These are phyloP conservation scores for Volucella inflata DNA, from an alignment of 2,888 invertebrate species.

Conservation along the genomic window DNA sequence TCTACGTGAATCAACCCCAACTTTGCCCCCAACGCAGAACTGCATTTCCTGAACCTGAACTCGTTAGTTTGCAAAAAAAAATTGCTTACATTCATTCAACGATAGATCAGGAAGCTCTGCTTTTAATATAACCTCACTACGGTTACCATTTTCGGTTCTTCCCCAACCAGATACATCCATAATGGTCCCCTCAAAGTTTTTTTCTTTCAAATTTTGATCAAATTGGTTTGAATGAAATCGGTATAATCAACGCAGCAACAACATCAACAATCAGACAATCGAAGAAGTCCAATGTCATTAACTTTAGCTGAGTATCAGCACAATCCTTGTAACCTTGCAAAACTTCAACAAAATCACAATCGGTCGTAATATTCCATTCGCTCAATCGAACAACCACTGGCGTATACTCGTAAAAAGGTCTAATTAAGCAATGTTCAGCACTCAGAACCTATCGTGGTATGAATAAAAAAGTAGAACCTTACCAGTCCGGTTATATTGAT, in stretches of 20 bases:
- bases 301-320: conserved; percentile 86
- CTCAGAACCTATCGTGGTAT: conserved; percentile 87
- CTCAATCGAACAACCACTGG: conserved; percentile 83
- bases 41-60: conserved; percentile 84
- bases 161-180: conserved; percentile 88
- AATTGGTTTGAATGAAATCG: conserved; percentile 86
- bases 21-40: conserved; percentile 86
- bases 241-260: conserved; percentile 86
- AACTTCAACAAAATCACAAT: conserved; percentile 86
- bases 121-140: conserved; percentile 85
- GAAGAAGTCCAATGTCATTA: conserved; percentile 90
- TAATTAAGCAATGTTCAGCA: conserved; percentile 90
- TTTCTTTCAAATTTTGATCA: conserved; percentile 82
- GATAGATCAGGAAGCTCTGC: conserved; percentile 79
- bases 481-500: conserved; percentile 84
- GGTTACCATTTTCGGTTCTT: conserved; percentile 84
- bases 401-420: conserved; percentile 86
- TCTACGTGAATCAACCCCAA: conserved; percentile 85
- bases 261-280: conserved; percentile 85
- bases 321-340: conserved; percentile 85
- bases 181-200: conserved; percentile 83
- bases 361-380: conserved; percentile 85
- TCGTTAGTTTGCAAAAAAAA: no score
- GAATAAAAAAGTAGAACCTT: background rate
- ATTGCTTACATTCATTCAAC: no score